These are phyloP conservation scores for Elymnias hypermnestra DNA, from an alignment of 1,140 invertebrate genomes.

Conservation along the genomic window DNA sequence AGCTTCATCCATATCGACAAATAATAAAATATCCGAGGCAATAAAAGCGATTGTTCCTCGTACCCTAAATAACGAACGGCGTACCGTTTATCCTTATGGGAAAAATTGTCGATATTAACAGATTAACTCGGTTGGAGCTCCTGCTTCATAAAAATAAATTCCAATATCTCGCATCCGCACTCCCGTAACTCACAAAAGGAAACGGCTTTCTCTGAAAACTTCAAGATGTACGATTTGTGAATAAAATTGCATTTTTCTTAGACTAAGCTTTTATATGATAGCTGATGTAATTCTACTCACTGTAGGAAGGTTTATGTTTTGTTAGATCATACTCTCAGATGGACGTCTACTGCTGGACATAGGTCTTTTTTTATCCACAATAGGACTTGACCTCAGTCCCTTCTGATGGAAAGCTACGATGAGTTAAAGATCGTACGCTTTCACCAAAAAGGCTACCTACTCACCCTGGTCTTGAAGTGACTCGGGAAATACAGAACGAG, in stretches of 20 bases:
- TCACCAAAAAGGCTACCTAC: too few species aligned
- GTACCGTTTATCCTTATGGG: constrained; percentile 34
- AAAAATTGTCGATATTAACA: constrained; percentile 61
- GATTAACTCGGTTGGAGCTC: constrained; percentile 55
- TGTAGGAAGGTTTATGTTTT: too few species aligned
- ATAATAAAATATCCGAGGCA: constrained; percentile 5
- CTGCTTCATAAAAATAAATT: constrained; percentile 59
- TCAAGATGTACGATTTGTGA: constrained; percentile 50
- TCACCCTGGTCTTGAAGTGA: too few species aligned
- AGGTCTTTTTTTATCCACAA: too few species aligned
- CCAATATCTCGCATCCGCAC: constrained; percentile 48
- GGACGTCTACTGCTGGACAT: too few species aligned
- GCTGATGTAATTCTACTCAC: too few species aligned
- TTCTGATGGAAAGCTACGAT: too few species aligned
- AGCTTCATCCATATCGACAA: neutral
- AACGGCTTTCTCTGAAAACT: constrained; percentile 36
- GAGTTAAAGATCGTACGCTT: too few species aligned
- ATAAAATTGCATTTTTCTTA: constrained; percentile 58
- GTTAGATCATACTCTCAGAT: too few species aligned
- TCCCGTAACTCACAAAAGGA: constrained; percentile 52
- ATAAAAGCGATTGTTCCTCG: constrained; percentile 11
- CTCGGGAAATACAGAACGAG: too few species aligned
- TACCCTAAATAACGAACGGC: constrained; percentile 16
- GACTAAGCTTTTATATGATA: constrained; percentile 57
- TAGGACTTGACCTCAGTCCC: too few species aligned